Base-by-base conservation (phyloP, 2,888 invertebrate genomes). In the Sabatieria punctata region DNA sequence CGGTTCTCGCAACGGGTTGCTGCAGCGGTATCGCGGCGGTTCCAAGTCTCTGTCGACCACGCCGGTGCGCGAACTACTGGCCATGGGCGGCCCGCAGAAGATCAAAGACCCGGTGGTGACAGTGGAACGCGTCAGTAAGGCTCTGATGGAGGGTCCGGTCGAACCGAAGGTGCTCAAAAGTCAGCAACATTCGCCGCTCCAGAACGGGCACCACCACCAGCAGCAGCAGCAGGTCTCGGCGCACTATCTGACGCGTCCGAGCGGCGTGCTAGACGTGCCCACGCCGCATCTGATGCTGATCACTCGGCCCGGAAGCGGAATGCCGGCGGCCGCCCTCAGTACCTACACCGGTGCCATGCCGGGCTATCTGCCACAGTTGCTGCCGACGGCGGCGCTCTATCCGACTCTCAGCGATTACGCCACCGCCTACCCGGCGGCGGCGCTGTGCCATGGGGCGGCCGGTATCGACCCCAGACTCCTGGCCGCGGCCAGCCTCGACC, bases 11-110 rank as follows among this genome's bases (percentile, higher is more conserved):
- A 4, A 21, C n/a, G 15, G 30, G 8, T 23, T 36, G 13, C 23
- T 37, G 37, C 37, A 37, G 37, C 37, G 37, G 4, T 43, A 33
- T 23, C 41, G 46, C n/a, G 38, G 35, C 36, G 46, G 46, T 4
- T 46, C 46, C n/a, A 46, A 48, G 35, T 45, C 45, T 4, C 37
- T 48, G 24, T 48, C 48, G n/a, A 49, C 49, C 4, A 49, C 49
- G 36, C 49, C 49, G 18, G 46, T 46, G n/a, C 44, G 45, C 21
- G 48, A 48, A 36, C n/a, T 47, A 8, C 40, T 46, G 24, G 42
- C 43, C 13, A 30, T 8, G 8, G 24, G 46, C 15, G 26, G 26
- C 41, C n/a, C 37, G 37, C 8, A 30, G 15, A 6, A 11, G n/a
- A 6, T 3, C 41, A 19, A n/a, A 15, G 26, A 13, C 18, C 4